Conservation (phyloP, 2,888 invertebrate genomes). For the Liopterus haemorrhoidalis region DNA sequence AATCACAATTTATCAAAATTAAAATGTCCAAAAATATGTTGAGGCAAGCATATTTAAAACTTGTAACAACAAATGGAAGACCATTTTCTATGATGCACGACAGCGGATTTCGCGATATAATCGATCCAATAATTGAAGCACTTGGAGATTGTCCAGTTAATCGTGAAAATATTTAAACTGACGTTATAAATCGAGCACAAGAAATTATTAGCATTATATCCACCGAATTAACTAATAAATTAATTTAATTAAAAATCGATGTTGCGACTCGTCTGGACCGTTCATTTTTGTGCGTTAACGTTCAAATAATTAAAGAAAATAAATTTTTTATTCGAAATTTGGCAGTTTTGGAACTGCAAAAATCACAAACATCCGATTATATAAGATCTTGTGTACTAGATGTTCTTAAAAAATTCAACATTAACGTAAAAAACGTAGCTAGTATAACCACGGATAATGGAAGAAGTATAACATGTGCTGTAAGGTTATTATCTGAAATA, state of each 20-base stretch:
- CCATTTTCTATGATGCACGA: neutral
- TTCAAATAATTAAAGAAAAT: neutral
- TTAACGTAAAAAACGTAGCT: too few relatives aligned
- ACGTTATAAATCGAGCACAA: neutral
- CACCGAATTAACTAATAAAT: neutral
- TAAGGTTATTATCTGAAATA: too few relatives aligned
- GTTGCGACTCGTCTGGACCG: neutral
- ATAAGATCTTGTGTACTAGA: neutral
- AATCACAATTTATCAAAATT: too few relatives aligned
- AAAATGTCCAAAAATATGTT: too few relatives aligned
- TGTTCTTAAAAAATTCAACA: too few relatives aligned
- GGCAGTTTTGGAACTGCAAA: neutral
- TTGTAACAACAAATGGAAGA: too few relatives aligned
- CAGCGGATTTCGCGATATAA: slow-evolving; percentile 1
- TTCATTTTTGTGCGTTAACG: slow-evolving; percentile 3
- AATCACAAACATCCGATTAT: neutral
- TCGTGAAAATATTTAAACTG: neutral
- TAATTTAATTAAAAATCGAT: slow-evolving; percentile 1
- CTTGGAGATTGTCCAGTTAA: neutral
- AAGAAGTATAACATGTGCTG: too few relatives aligned
- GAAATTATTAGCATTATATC: neutral
- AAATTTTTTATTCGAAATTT: neutral
- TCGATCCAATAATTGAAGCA: neutral
- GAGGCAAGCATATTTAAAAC: too few relatives aligned
- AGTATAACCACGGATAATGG: too few relatives aligned